Percentiles rank a stretch among this genome's conserved stretches.
Evolutionary conservation across 2,888 invertebrate species (phyloP).

Genomic region (Hemithea aestivaria): DNA sequence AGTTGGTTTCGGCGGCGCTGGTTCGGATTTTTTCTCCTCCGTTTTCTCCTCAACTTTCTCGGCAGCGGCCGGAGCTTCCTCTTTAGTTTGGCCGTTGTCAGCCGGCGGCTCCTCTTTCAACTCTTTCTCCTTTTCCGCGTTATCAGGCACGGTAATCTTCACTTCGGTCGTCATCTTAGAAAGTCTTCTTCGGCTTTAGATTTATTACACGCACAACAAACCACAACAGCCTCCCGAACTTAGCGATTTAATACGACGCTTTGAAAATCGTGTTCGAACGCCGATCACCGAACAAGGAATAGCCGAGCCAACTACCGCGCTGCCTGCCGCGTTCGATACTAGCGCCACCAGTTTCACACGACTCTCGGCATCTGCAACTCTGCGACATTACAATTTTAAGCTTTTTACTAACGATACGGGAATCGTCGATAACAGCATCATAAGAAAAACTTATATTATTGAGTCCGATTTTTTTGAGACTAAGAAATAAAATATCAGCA

Average conservation of each 20-base stretch:
- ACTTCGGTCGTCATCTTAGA: constrained; percentile 87
- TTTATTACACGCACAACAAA: constrained; percentile 6
- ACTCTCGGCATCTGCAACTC: too few species aligned
- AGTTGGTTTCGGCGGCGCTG: constrained; percentile 85
- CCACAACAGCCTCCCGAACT: constrained; percentile 4
- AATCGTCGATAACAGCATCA: too few species aligned
- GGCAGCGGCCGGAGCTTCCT: constrained; percentile 61
- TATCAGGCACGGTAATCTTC: constrained; percentile 83
- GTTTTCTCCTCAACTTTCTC: constrained; percentile 70
- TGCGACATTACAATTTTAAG: too few species aligned
- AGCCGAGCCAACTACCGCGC: too few species aligned
- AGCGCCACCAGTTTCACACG: too few species aligned
- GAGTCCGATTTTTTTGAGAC: too few species aligned
- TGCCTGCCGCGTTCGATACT: too few species aligned
- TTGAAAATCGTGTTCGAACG: not conserved
- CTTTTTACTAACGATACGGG: too few species aligned
- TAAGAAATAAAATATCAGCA: too few species aligned
- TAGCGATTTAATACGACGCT: not conserved
- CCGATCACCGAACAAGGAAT: too few species aligned
- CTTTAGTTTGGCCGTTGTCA: constrained; percentile 70
- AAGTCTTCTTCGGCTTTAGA: constrained; percentile 13
- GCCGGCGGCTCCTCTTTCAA: constrained; percentile 74
- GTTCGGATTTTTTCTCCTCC: constrained; percentile 80
- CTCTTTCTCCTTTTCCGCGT: constrained; percentile 81
- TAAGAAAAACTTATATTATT: too few species aligned